Percentiles rank a stretch among this genome's conserved stretches.
Evolutionary conservation across 1,140 invertebrate species (phyloP).

Genomic region (Philaenus spumarius): DNA sequence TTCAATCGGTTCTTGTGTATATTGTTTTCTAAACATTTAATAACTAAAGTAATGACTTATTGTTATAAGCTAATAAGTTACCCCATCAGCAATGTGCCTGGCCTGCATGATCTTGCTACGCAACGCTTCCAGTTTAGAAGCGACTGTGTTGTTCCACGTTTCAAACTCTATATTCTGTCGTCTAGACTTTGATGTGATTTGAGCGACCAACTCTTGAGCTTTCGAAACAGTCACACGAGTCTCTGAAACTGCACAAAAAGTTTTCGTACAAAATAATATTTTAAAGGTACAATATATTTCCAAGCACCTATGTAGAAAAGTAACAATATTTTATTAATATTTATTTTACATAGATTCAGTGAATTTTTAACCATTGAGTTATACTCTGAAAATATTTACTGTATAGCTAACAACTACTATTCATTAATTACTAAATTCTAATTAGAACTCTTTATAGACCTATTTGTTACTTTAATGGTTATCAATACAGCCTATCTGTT

Average conservation of each 20-base stretch:
- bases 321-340: too few relatives aligned
- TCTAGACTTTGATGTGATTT: conserved; percentile 28
- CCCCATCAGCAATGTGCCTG: conserved; percentile 69
- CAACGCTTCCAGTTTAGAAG: conserved; percentile 56
- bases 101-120: conserved; percentile 68
- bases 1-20: too few relatives aligned
- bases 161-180: conserved; percentile 51
- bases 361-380: too few relatives aligned
- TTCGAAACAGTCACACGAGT: conserved; percentile 27
- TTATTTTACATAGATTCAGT: too few relatives aligned
- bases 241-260: conserved; percentile 26
- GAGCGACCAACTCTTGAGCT: conserved; percentile 24
- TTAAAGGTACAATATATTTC: not conserved
- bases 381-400: too few relatives aligned
- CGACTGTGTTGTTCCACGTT: conserved; percentile 52
- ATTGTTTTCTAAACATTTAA: not conserved
- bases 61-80: conserved; percentile 40
- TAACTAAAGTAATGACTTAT: not conserved
- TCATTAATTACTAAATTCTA: too few relatives aligned
- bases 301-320: too few relatives aligned
- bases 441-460: too few relatives aligned
- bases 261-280: too few relatives aligned
- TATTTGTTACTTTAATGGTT: too few relatives aligned
- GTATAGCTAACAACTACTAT: too few relatives aligned
- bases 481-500: too few relatives aligned